Evolutionary conservation across 2,888 invertebrate genomes (phyloP), one percentile per base, ranked within the genome.

Genomic region (Epirrhoe alternata): DNA sequence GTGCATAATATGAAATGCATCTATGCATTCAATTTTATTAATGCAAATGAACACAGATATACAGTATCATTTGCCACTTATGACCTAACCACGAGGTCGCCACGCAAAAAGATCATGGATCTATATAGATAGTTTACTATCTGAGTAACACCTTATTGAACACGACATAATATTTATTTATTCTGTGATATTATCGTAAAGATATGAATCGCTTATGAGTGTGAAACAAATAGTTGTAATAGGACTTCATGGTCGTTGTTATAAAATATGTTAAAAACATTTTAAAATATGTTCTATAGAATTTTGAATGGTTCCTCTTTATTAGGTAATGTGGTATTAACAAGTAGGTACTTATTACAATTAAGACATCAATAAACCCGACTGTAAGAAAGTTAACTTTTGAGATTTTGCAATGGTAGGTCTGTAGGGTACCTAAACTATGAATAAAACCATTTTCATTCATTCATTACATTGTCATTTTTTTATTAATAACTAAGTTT

Each of bases 81-180:
- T 35, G 49, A 30, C 49, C 5, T 42, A 33, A 52, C 42, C 70
- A 70, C 61, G 63, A 56, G 42, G 30, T 45, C 33, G 14, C 31
- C 63, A 65, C 52, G 65, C 59, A 49, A 10, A 30, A 47, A 38
- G 51, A 57, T 12, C 64, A 68, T 67, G 70, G 14, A n/a, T 50
- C 57, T 35, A 7, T 45, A 51, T 16, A 24, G 55, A 55, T 56
- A 51, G 38, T 3, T 3, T 42, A 16, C 8, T 38, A 60, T 53
- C 49, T 60, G 30, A 55, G 56, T 42, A 61, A 33, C 61, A 64
- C 53, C 17, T 38, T 51, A 58, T 42, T 17, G 6, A 33, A 59
- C 56, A 50, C 31, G 56, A 56, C 47, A 49, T 42, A n/a, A 42
- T 30, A 14, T 8, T 47, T 35, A 35, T 35, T 35, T 6, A 35